Evolutionary conservation across 2,797 vertebrate species (phyloP).

Genomic region (Pantherophis alleghaniensis): DNA sequence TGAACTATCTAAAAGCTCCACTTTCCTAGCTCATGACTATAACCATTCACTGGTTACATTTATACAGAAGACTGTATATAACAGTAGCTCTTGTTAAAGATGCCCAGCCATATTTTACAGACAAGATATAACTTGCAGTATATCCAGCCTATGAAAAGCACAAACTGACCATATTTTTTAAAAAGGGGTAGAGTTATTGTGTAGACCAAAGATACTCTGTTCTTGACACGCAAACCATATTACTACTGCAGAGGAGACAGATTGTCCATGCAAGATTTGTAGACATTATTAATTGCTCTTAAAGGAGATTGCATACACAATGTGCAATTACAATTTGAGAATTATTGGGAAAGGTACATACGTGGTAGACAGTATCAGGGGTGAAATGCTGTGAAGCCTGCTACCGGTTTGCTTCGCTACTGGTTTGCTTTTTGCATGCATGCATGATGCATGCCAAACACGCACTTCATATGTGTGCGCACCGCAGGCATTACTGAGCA

Average conservation of each 20-base stretch:
- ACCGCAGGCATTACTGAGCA: too few relatives aligned
- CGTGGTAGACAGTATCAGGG: background rate
- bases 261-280: background rate
- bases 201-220: too few relatives aligned
- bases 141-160: background rate
- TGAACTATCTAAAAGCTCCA: background rate
- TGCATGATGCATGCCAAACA: too few relatives aligned
- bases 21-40: background rate
- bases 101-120: background rate
- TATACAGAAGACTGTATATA: background rate
- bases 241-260: too few relatives aligned
- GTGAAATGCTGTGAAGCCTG: too few relatives aligned
- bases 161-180: background rate
- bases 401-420: too few relatives aligned
- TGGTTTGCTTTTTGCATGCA: too few relatives aligned
- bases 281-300: background rate
- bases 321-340: background rate
- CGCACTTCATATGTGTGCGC: rapidly evolving
- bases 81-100: background rate
- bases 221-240: too few relatives aligned
- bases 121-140: background rate
- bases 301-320: background rate
- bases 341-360: background rate
- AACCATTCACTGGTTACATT: background rate
- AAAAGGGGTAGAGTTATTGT: background rate